phyloP scores from a whole-genome alignment of 2,113 vertebrate species.

The Lepus europaeus region DNA sequence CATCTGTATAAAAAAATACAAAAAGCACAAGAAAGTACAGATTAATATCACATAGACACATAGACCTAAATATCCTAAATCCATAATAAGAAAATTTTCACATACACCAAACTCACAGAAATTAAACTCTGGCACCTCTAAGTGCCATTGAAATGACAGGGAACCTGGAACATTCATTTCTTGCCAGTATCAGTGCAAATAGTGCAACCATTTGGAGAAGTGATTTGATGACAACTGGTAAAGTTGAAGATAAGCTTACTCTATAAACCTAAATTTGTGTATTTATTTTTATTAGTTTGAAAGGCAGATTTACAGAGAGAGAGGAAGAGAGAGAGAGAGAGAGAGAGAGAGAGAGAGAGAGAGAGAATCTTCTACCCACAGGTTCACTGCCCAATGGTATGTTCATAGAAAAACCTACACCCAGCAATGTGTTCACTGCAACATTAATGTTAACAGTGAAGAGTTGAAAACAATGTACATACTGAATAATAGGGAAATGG shows the following conservation, averaged over 20 bases:
- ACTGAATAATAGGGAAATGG: background rate
- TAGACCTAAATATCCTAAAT: background rate
- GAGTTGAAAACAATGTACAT: background rate
- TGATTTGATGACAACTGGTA: background rate
- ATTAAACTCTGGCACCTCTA: conserved; percentile 8
- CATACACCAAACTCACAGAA: background rate
- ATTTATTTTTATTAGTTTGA: background rate
- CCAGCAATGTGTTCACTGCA: background rate
- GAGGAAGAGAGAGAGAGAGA: too few relatives aligned
- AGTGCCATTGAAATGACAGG: background rate
- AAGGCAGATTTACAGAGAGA: too few relatives aligned
- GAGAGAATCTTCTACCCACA: too few relatives aligned
- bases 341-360: too few relatives aligned
- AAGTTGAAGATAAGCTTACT: background rate
- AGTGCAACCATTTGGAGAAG: background rate
- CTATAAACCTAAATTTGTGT: background rate
- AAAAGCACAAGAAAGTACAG: background rate
- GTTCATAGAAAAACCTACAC: background rate
- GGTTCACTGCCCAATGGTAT: too few relatives aligned
- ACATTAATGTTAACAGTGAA: conserved; percentile 1
- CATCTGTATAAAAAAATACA: background rate
- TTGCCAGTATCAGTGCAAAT: background rate
- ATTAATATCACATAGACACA: background rate
- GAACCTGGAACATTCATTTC: background rate
- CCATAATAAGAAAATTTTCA: background rate